Evolutionary conservation across 2,797 vertebrate species (phyloP), one percentile per base, ranked within the genome.

Genomic region (Adelosebastes latens): DNA sequence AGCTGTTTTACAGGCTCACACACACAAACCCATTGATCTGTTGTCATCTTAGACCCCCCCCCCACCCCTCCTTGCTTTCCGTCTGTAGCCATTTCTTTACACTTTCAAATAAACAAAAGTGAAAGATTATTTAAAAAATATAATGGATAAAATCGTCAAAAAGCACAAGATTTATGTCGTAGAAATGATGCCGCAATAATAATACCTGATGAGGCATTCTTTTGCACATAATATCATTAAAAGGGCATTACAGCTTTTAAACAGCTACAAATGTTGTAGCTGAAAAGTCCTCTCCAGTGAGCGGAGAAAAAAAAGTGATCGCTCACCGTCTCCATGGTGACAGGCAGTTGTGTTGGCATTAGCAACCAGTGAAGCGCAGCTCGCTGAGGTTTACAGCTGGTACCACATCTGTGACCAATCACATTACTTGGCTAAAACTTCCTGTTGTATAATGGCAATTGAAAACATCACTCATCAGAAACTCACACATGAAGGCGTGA

Each of bases 1-100:
- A 91, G 88, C 93, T 94, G 93, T 90, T 88, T 89, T 86, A 82
- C 80, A 87, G 65, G 66, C 84, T 65, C 27, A 52, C 75, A 60
- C 65, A 90, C 88, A 86, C 72, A 64, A 75, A 83, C 39, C 63
- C 46, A 84, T 86, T 86, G 72, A 81, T 84, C 65, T 79, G 72
- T 70, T 75, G 73, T 82, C 85, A 84, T 86, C 79, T 84, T 62
- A 46, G 46, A 81, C 16, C 16, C 29, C 6, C 18, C 2, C 22
- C 29, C 1, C 18, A 7, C 6, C 31, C 6, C 31, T n/a, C 13
- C 49, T 22, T 18, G 10, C 58, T 31, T 36, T 61, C 55, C 64
- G 63, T 65, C 77, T 72, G 61, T 9, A 53, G 67, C 34, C 31
- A 31, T 31, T 63, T 84, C 14, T 80, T 75, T 56, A 72, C 24